These are phyloP conservation scores for Polydrusus pterygomalis DNA, from an alignment of 2,888 invertebrate species.

Conservation along the genomic window DNA sequence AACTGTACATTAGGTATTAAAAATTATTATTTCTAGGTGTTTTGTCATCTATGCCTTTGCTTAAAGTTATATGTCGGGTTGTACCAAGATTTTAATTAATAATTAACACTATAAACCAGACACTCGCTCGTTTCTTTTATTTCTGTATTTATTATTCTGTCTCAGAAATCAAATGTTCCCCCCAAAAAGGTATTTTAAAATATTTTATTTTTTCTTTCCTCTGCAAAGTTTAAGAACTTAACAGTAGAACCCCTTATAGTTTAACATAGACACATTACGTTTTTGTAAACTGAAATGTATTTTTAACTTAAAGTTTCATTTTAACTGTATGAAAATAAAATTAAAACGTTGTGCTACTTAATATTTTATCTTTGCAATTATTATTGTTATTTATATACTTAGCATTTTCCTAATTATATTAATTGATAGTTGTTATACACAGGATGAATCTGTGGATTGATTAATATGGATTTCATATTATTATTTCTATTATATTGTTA, in stretches of 20 bases:
- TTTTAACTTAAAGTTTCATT: constrained; percentile 20
- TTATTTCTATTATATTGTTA: constrained; percentile 52
- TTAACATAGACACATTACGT: constrained; percentile 23
- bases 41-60: no score
- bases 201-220: neutral
- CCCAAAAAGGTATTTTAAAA: neutral
- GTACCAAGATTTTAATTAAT: no score
- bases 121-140: no score
- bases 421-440: constrained; percentile 59
- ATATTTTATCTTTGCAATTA: constrained; percentile 64
- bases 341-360: constrained; percentile 62
- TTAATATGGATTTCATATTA: constrained; percentile 48
- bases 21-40: no score
- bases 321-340: constrained; percentile 20
- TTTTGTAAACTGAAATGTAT: constrained; percentile 21
- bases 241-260: neutral
- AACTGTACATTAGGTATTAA: no score
- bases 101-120: no score
- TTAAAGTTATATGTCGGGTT: no score
- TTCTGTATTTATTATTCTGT: no score
- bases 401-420: constrained; percentile 64
- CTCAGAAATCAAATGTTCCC: neutral
- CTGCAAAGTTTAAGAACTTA: constrained; percentile 10
- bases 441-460: constrained; percentile 19
- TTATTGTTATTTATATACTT: constrained; percentile 62